Base-by-base conservation (phyloP, 2,888 invertebrate genomes). In the Lochmaea capreae region DNA sequence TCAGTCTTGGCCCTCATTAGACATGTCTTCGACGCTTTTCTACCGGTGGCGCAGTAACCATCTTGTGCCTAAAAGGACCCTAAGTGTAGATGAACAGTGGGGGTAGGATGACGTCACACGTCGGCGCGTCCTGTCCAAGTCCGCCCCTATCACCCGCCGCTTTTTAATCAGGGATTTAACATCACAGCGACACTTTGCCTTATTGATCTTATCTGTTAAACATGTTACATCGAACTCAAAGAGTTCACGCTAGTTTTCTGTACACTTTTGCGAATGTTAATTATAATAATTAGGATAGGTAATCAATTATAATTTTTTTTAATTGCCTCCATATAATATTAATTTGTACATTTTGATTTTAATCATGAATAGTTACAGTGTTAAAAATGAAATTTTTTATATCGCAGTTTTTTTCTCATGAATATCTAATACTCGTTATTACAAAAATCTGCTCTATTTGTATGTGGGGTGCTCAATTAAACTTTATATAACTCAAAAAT, bases 101-200 rank as follows among this genome's bases (percentile, higher is more conserved):
- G 79, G 79, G 73, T 62, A 73, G 78, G 67, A 79, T 77, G 82
- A 78, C 79, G 81, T 80, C 79, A 77, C 79, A 81, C 81, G 83
- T 82, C 83, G 84, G 84, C 83, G 85, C 82, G 81, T 77, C 78
- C 81, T 81, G 84, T 77, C 79, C 83, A 84, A 82, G 82, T 42
- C 83, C 83, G 81, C 83, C 82, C 79, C 80, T 80, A 81, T 71
- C 79, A 79, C 79, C 82, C 80, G 82, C 83, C 83, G 84, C 84
- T 83, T 83, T 83, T 85, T 84, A 85, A 85, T 85, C 85, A 84
- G 84, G 81, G 79, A 78, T 78, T 79, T 80, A 77, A 80, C 84
- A 72, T 76, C 76, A 67, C 75, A 72, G 82, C 85, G 85, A 85
- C 84, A 85, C 84, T 76, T 85, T 83, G 80, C 82, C 80, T 83